Evolutionary conservation across 2,113 vertebrate genomes (phyloP).

Genomic region (Dermatemys mawii): DNA sequence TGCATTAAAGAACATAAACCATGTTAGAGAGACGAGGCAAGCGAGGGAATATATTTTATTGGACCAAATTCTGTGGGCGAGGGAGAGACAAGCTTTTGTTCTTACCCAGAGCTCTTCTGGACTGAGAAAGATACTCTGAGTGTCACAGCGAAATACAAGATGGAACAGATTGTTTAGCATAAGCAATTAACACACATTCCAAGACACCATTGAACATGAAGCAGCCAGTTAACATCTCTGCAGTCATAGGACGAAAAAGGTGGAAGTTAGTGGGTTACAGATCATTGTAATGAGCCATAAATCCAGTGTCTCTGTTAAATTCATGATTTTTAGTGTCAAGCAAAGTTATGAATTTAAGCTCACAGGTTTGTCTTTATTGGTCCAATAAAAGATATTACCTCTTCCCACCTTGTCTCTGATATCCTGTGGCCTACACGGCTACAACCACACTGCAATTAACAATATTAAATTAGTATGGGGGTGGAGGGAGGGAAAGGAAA

Average conservation of each 20-base stretch:
- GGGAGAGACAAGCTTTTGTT: not conserved
- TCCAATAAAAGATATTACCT: not conserved
- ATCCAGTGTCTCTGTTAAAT: not conserved
- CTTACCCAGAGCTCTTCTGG: not conserved
- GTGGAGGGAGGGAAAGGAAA: not conserved
- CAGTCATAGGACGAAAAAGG: too few species aligned
- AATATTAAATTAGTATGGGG: not conserved
- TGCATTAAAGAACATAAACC: not conserved
- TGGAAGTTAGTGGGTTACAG: not conserved
- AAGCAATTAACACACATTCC: not conserved
- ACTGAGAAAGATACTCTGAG: not conserved
- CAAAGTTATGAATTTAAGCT: not conserved
- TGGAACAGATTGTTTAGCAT: not conserved
- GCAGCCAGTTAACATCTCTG: not conserved
- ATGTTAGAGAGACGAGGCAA: not conserved
- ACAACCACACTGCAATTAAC: not conserved
- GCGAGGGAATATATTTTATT: not conserved
- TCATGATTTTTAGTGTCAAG: too few species aligned
- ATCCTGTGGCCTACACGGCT: not conserved
- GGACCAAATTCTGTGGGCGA: not conserved
- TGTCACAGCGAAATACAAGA: too few species aligned
- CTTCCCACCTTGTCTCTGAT: not conserved
- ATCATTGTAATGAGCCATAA: not conserved
- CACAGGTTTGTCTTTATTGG: not conserved
- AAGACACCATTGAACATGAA: not conserved